phyloP scores from a whole-genome alignment of 2,113 vertebrate species.

The Mirounga angustirostris region DNA sequence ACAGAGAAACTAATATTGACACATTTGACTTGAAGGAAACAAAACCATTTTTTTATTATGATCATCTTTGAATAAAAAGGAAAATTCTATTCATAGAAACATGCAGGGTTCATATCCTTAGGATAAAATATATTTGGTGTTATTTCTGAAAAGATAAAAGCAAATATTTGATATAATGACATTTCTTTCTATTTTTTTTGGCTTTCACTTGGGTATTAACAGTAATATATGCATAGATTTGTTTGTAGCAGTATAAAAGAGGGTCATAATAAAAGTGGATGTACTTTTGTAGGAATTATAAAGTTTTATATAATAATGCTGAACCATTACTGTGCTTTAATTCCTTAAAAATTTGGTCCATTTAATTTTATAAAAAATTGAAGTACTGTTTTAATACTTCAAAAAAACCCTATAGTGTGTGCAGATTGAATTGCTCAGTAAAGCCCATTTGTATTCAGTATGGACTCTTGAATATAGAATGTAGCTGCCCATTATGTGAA shows the following conservation, averaged over 20 bases:
- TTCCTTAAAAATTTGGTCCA: not conserved
- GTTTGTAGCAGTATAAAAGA: not conserved
- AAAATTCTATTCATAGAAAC: not conserved
- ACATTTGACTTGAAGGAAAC: not conserved
- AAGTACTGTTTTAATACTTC: slow-evolving; percentile 1
- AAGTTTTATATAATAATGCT: not conserved
- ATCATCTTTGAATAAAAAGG: not conserved
- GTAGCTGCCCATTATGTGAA: slow-evolving; percentile 55
- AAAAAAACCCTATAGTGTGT: slow-evolving; percentile 9
- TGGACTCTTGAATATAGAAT: slow-evolving; percentile 39
- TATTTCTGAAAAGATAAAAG: not conserved
- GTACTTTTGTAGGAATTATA: not conserved
- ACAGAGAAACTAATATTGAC: not conserved
- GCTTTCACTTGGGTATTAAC: not conserved
- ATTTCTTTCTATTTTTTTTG: not conserved
- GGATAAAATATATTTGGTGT: not conserved
- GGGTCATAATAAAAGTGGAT: not conserved
- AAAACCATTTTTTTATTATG: not conserved
- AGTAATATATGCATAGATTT: not conserved
- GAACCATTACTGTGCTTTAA: not conserved
- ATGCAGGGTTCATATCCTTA: not conserved
- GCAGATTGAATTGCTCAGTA: slow-evolving; percentile 3
- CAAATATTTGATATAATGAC: not conserved
- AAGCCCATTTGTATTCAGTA: slow-evolving; percentile 56
- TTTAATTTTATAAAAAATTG: slow-evolving; percentile 49